Base-by-base conservation (phyloP, 2,888 invertebrate genomes). In the Heliconius ethilla region DNA sequence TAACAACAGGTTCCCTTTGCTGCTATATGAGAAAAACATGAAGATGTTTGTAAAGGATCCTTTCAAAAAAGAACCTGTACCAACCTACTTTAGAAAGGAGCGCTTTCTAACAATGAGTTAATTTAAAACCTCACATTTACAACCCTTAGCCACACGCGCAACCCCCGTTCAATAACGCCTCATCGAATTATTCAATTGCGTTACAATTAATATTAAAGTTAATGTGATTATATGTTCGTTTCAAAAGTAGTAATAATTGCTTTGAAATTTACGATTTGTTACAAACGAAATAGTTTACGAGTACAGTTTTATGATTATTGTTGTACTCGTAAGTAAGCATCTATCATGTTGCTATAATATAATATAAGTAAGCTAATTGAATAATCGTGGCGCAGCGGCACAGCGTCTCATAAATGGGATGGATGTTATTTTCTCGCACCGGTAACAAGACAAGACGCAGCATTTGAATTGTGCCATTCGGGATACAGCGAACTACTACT, bases 181-280 rank as follows among this genome's bases (percentile, higher is more conserved):
- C 15, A 59, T 72, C 72, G 72, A 72, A 59, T 72, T 11, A 70
- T 13, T 33, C 70, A n/a, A 72, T 72, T 72, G 72, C 55, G 33
- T 33, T n/a, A 37, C 72, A 72, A 72, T 72, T 72, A 72, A 55
- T 55, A 72, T 29, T 29, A 69, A 70, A 33, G 11, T 59, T 72
- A 72, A 72, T 37, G 59, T 72, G 15, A 72, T 72, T 72, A 59
- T 22, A 45, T 22, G 5, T 33, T 22, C 55, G 13, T 59, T 72
- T 59, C n/a, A 13, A 37, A 72, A 72, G 55, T 72, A 25, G 10
- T 27, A 33, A 70, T 70, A 55, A 70, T 70, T 29, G 55, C 55
- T 37, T 67, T 3, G 18, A 13, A 59, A 72, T 72, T 72, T 72
- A 72, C 72, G 72, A 72, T 59, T 72, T 72, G 72, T 72, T 72